Conservation (phyloP, 2,113 vertebrate species). For the Caranx ignobilis region DNA sequence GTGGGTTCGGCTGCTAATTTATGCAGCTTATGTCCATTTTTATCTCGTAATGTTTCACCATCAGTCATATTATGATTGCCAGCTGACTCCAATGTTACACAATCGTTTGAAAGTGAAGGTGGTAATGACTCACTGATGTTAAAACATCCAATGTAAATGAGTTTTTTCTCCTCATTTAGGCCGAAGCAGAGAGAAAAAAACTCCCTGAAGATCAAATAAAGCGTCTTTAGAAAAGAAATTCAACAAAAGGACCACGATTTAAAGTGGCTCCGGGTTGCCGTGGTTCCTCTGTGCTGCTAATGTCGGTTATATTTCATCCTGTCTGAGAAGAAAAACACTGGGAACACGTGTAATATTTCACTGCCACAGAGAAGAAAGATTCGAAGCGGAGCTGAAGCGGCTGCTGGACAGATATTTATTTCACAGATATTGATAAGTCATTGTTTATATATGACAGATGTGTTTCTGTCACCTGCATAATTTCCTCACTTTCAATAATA, state of each 20-base stretch:
- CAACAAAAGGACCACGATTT: slow-evolving; percentile 6
- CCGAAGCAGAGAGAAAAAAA: neutral
- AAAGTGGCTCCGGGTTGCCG: slow-evolving; percentile 7
- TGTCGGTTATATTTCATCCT: slow-evolving; percentile 52
- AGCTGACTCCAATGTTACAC: neutral
- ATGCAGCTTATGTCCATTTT: slow-evolving; percentile 5
- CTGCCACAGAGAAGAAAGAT: neutral
- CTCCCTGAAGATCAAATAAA: slow-evolving; percentile 33
- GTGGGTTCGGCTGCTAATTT: slow-evolving; percentile 17
- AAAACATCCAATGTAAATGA: neutral
- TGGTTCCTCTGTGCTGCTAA: slow-evolving; percentile 32
- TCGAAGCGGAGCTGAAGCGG: neutral
- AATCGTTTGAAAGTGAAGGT: neutral
- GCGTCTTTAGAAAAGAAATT: slow-evolving; percentile 1
- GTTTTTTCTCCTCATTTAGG: neutral
- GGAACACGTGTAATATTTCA: slow-evolving; percentile 40
- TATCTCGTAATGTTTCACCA: slow-evolving; percentile 9
- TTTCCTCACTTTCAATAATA: neutral
- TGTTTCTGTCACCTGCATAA: neutral
- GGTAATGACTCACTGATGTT: neutral
- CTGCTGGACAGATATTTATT: slow-evolving; percentile 1
- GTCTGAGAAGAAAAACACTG: slow-evolving; percentile 32
- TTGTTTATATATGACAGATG: neutral
- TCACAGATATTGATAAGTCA: neutral
- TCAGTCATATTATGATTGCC: neutral